Conservation (phyloP, 1,140 invertebrate species). For the Bombyx mandarina region DNA sequence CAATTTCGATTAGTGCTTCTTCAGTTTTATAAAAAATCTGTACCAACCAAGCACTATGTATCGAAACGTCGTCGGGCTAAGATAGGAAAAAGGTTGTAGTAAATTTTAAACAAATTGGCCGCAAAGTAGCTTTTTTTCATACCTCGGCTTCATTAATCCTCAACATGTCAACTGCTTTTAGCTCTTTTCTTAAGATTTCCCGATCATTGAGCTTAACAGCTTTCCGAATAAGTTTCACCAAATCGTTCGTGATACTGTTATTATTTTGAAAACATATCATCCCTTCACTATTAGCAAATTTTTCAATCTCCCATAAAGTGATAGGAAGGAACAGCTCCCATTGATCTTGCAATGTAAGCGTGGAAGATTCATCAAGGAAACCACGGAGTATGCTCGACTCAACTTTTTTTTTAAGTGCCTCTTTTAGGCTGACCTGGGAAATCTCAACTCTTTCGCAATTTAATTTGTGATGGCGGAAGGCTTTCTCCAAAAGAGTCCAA, state of each 20-base stretch:
- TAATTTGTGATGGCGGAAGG: conserved; percentile 30
- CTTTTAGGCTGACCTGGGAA: conserved; percentile 28
- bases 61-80: no score
- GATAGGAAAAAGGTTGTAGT: no score
- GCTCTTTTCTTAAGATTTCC: conserved; percentile 30
- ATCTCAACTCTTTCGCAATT: conserved; percentile 21
- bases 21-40: no score
- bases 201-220: conserved; percentile 33
- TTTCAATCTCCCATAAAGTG: conserved; percentile 52
- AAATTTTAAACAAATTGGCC: no score
- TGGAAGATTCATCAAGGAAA: conserved; percentile 42
- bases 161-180: conserved; percentile 34
- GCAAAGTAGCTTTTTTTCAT: not conserved
- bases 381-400: conserved; percentile 39
- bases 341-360: conserved; percentile 39
- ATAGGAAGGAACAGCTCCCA: conserved; percentile 50
- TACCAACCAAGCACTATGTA: no score
- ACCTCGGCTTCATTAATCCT: conserved; percentile 48
- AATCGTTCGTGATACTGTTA: conserved; percentile 50
- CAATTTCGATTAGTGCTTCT: no score
- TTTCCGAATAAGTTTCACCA: conserved; percentile 41
- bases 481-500: conserved; percentile 40
- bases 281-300: conserved; percentile 45
- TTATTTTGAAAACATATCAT: conserved; percentile 39
- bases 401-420: conserved; percentile 46